A percentile compares a stretch with the other conserved stretches of the same genome.
These are phyloP conservation scores for Frankliniella fusca DNA, from an alignment of 2,888 invertebrate genomes.

Conservation along the genomic window DNA sequence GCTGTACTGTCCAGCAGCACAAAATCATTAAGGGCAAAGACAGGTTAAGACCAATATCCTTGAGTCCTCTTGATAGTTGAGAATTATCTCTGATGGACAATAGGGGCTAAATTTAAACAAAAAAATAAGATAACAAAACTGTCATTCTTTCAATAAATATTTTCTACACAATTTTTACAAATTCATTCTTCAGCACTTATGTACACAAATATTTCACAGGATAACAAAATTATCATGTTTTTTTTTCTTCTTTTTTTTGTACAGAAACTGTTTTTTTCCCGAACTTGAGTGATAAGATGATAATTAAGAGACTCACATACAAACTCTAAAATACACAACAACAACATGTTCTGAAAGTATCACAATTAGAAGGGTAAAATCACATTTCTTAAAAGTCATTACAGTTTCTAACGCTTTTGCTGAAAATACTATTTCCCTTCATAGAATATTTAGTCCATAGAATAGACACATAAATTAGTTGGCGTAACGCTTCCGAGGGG, in stretches of 20 bases:
- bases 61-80: too few species aligned
- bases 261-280: neutral
- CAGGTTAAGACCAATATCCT: neutral
- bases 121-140: neutral
- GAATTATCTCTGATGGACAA: neutral
- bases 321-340: neutral
- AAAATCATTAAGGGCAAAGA: neutral
- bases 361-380: neutral
- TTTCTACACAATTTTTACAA: neutral
- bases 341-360: neutral
- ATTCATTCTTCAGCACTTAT: neutral
- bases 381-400: neutral
- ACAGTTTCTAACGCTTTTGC: neutral
- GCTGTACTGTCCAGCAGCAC: conserved; percentile 16
- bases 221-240: neutral
- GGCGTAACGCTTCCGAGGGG: neutral
- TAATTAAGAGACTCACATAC: too few species aligned
- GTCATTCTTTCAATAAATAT: neutral
- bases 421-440: neutral
- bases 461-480: neutral
- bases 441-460: neutral
- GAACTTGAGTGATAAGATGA: too few species aligned
- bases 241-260: neutral
- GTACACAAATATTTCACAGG: neutral
- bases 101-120: neutral